Conservation (phyloP, 2,113 vertebrate genomes). For the Donacobius atricapilla region DNA sequence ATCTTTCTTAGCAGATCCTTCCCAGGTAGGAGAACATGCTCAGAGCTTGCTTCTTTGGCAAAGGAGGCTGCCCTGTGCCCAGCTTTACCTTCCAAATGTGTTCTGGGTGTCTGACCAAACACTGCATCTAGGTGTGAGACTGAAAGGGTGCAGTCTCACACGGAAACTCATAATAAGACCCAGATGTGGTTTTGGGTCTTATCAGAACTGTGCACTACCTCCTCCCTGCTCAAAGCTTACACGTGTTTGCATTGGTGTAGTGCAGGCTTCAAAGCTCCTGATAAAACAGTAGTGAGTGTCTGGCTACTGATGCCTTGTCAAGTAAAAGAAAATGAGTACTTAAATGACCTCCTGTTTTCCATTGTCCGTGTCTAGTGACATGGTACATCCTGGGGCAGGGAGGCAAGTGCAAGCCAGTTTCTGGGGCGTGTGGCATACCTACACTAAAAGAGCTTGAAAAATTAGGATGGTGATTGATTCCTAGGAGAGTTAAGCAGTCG, state of each 20-base stretch:
- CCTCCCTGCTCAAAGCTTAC: background rate
- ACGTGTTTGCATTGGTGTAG: background rate
- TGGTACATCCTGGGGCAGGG: background rate
- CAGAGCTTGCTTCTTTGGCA: background rate
- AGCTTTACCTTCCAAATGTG: background rate
- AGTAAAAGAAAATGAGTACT: background rate
- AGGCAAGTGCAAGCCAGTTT: background rate
- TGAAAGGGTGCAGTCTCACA: background rate
- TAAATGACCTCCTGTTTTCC: constrained; percentile 1
- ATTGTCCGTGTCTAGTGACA: constrained; percentile 9
- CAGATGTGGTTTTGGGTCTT: background rate
- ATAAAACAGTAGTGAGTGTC: background rate
- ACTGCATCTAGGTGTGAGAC: background rate
- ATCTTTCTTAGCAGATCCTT: background rate
- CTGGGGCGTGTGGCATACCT: background rate
- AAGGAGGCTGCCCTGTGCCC: background rate
- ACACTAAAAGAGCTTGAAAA: background rate
- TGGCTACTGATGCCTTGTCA: background rate
- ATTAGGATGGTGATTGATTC: background rate
- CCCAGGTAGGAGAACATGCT: background rate
- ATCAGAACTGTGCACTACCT: background rate
- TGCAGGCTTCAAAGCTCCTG: background rate
- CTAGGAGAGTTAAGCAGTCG: background rate
- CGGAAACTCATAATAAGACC: accelerated
- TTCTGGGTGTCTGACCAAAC: background rate